A percentile compares a stretch with the other conserved stretches of the same genome.
Conservation (phyloP, 2,888 invertebrate genomes). For the Alloplasta piceator region DNA sequence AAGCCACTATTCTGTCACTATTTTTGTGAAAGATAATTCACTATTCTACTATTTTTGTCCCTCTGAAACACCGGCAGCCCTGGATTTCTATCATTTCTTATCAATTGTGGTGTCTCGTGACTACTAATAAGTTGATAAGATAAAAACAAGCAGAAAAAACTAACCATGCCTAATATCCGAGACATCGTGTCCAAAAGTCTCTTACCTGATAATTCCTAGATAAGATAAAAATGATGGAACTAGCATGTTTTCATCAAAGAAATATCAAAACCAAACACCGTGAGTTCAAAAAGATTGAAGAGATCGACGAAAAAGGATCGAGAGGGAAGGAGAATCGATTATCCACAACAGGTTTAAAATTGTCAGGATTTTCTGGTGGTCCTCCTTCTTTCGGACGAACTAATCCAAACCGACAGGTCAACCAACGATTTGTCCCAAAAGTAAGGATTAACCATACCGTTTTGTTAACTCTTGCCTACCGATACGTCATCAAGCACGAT, state of each 20-base stretch:
- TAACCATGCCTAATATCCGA: too few relatives aligned
- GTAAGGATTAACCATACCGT: slow-evolving; percentile 76
- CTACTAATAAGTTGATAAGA: too few relatives aligned
- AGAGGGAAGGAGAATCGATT: slow-evolving; percentile 35
- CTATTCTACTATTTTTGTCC: too few relatives aligned
- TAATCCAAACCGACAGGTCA: slow-evolving; percentile 80
- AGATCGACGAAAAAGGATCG: slow-evolving; percentile 25
- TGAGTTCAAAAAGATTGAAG: slow-evolving; percentile 50
- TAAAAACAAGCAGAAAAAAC: too few relatives aligned
- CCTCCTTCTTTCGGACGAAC: slow-evolving; percentile 70
- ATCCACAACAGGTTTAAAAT: slow-evolving; percentile 58
- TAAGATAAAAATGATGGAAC: slow-evolving; percentile 49
- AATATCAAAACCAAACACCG: slow-evolving; percentile 11
- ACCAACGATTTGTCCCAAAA: slow-evolving; percentile 68
- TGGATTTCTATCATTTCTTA: too few relatives aligned
- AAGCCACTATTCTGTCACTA: too few relatives aligned
- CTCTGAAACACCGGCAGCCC: too few relatives aligned
- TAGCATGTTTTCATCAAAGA: slow-evolving; percentile 13
- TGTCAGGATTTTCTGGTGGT: slow-evolving; percentile 76
- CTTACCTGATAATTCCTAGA: slow-evolving; percentile 60
- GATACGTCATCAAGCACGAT: slow-evolving; percentile 60
- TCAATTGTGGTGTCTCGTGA: too few relatives aligned
- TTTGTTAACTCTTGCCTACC: slow-evolving; percentile 78
- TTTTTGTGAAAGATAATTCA: too few relatives aligned
- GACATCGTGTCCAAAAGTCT: background rate